A percentile compares a stretch with the other conserved stretches of the same genome.
These are phyloP conservation scores for Cynocephalus volans DNA, from an alignment of 2,113 vertebrate genomes.

Conservation along the genomic window DNA sequence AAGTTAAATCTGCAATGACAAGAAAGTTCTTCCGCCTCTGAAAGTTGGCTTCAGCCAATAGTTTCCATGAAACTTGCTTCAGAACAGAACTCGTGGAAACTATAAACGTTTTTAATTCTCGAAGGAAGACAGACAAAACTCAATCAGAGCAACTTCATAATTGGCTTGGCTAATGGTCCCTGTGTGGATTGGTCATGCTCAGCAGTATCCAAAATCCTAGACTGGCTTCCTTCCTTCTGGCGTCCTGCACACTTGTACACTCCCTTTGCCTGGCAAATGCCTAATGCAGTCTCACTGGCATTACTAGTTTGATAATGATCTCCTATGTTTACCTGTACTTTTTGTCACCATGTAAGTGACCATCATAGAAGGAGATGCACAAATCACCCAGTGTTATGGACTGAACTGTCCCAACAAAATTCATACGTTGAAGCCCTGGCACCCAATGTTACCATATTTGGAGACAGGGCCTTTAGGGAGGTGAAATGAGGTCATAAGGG, in stretches of 20 bases:
- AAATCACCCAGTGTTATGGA: not conserved
- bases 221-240: not conserved
- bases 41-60: not conserved
- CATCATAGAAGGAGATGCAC: not conserved
- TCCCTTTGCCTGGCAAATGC: not conserved
- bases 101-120: constrained; percentile 19
- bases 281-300: not conserved
- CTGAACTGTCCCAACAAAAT: not conserved
- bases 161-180: not conserved
- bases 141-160: constrained; percentile 47
- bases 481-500: not conserved
- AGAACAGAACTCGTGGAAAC: constrained; percentile 62
- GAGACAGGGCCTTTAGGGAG: not conserved
- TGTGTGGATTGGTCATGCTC: not conserved
- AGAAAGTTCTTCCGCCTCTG: constrained; percentile 71
- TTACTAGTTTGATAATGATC: constrained; percentile 15
- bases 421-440: not conserved
- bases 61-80: constrained; percentile 79
- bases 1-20: constrained; percentile 59
- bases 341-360: not conserved
- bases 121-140: constrained; percentile 54
- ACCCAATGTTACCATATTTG: not conserved
- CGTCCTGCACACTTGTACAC: not conserved
- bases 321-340: not conserved
- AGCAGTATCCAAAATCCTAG: constrained; percentile 16